Base-by-base conservation (phyloP, 37 sponge, comb jelly and placozoan species). In the Halisarca cf. caerulea region DNA sequence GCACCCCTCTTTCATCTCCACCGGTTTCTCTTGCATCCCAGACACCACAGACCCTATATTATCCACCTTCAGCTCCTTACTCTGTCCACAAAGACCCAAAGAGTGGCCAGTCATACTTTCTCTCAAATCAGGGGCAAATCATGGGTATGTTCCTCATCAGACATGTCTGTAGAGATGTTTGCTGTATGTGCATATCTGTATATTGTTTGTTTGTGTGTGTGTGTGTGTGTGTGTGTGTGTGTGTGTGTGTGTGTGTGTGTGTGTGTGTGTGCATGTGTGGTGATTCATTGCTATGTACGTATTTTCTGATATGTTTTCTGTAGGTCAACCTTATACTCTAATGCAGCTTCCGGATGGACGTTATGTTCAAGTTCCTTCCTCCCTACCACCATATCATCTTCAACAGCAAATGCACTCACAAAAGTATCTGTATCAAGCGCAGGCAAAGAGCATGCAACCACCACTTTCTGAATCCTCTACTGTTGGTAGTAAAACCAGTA, bases 41-140 rank as follows among this genome's bases (percentile, higher is more conserved):
- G 7, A 8, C 9, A 6, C 30, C 30, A 7, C 64, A n/a, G 25
- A 5, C 64, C 18, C n/a, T 30, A 28, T 62, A 62, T 62, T 62
- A 15, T 62, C 30, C 6, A 5, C 64, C 64, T 7, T 7, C 25
- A 6, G 15, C 30, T 7, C 64, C 64, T 15, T 62, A 30, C 30
- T 30, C 25, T 15, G n/a, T 62, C 30, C 64, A 62, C 64, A 62
- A 8, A 30, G 64, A 62, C 30, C 64, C 64, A 62, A 62, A 62
- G 64, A 62, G 64, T 62, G 64, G 64, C 9, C 64, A 62, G 64
- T 62, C 64, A 28, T 62, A 62, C 30, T 62, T 62, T 62, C 18
- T 62, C 7, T 23, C 64, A 62, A 41, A 73, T 73, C 43, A 41
- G 44, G 40, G 75, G 8, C 7, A 6, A 30, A 21, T n/a, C 4